Percentiles rank a stretch among this genome's conserved stretches.
These are phyloP conservation scores for Microtus ochrogaster DNA, from an alignment of 2,113 vertebrate genomes.

Conservation along the genomic window DNA sequence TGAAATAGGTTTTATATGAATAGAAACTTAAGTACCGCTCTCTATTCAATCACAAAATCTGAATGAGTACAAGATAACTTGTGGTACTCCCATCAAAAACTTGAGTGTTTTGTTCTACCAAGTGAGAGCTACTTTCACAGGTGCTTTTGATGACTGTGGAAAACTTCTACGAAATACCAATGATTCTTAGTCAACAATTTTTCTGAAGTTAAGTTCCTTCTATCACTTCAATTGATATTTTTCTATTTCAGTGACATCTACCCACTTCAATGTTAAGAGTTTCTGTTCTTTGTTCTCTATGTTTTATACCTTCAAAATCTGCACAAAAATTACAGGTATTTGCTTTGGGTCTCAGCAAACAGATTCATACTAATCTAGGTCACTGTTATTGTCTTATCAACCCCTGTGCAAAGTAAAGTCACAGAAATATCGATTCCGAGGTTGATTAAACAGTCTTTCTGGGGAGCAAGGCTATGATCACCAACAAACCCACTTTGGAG, in stretches of 20 bases:
- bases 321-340: background rate
- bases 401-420: background rate
- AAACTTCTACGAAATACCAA: background rate
- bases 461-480: constrained; percentile 20
- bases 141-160: background rate
- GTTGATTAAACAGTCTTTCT: constrained; percentile 56
- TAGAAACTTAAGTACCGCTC: background rate
- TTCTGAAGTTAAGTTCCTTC: background rate
- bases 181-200: constrained; percentile 29
- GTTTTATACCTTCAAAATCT: background rate
- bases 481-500: constrained; percentile 50
- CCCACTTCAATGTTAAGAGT: background rate
- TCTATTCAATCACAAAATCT: constrained; percentile 34
- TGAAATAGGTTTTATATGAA: constrained; percentile 43
- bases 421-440: constrained; percentile 7
- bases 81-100: background rate
- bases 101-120: background rate
- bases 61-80: background rate
- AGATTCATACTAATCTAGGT: constrained; percentile 45
- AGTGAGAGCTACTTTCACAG: background rate
- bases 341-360: background rate
- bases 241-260: background rate
- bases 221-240: constrained; percentile 15
- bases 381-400: constrained; percentile 9
- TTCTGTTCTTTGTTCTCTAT: background rate